phyloP scores from a whole-genome alignment of 2,797 vertebrate species.

The Hypotaenidia philippensis region DNA sequence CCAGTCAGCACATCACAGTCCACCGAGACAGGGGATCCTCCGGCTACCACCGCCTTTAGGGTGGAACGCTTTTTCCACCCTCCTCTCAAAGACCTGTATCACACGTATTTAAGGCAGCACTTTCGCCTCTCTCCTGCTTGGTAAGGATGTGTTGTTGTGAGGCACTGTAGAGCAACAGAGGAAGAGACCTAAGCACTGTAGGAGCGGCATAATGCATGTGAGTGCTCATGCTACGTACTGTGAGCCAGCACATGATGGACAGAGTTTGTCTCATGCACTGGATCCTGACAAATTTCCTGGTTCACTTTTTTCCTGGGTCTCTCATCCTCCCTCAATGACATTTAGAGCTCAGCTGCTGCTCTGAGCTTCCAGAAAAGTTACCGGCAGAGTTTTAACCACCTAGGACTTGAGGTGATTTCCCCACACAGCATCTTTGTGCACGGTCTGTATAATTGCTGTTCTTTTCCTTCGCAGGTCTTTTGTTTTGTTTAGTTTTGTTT shows the following conservation, averaged over 20 bases:
- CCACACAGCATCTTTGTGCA: accelerated
- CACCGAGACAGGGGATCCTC: not conserved
- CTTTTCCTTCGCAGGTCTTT: not conserved
- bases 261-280: not conserved
- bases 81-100: not conserved
- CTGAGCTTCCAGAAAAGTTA: not conserved
- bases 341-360: not conserved
- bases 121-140: not conserved
- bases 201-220: accelerated
- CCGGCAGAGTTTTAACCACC: not conserved
- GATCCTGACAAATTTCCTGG: not conserved
- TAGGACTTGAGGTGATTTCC: not conserved
- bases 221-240: accelerated
- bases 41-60: not conserved
- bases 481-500: not conserved
- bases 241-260: accelerated
- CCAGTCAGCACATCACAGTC: not conserved
- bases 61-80: not conserved
- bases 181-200: not conserved
- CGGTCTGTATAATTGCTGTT: not conserved
- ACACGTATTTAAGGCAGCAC: not conserved
- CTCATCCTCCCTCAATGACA: not conserved
- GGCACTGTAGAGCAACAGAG: not conserved
- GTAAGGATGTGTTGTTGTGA: not conserved
- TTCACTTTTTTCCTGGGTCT: not conserved